These are phyloP conservation scores for Andrena minutula DNA, from an alignment of 2,888 invertebrate genomes.

Conservation along the genomic window DNA sequence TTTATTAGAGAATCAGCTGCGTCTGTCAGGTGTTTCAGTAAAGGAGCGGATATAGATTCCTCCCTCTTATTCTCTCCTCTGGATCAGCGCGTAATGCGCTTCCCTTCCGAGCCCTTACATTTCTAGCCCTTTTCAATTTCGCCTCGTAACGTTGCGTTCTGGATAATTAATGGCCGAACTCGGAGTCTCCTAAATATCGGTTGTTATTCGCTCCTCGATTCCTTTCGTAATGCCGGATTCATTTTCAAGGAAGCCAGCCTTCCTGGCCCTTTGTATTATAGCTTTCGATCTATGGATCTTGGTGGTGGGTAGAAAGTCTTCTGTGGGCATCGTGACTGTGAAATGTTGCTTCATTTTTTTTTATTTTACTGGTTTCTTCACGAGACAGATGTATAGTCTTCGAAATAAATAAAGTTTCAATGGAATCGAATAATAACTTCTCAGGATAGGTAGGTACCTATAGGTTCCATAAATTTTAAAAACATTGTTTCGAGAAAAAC, in stretches of 20 bases:
- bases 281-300: not conserved
- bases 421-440: too few relatives aligned
- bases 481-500: too few relatives aligned
- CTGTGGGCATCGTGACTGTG: not conserved
- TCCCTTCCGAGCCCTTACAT: slow-evolving; percentile 13
- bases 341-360: too few relatives aligned
- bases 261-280: not conserved
- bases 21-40: slow-evolving; percentile 70
- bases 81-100: slow-evolving; percentile 27
- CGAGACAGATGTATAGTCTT: too few relatives aligned
- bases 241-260: not conserved
- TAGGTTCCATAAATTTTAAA: too few relatives aligned
- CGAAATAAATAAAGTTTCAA: too few relatives aligned
- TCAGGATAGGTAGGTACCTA: too few relatives aligned
- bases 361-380: too few relatives aligned
- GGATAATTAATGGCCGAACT: slow-evolving; percentile 43
- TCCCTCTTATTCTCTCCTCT: slow-evolving; percentile 52
- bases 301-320: not conserved
- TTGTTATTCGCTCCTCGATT: slow-evolving; percentile 21
- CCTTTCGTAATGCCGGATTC: not conserved
- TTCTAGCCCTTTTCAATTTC: slow-evolving; percentile 38
- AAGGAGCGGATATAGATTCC: slow-evolving; percentile 64
- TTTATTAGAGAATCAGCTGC: slow-evolving; percentile 70
- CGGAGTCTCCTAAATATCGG: slow-evolving; percentile 27
- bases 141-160: slow-evolving; percentile 4